phyloP scores from a whole-genome alignment of 2,888 invertebrate species.

The Calliscelio sp. region DNA sequence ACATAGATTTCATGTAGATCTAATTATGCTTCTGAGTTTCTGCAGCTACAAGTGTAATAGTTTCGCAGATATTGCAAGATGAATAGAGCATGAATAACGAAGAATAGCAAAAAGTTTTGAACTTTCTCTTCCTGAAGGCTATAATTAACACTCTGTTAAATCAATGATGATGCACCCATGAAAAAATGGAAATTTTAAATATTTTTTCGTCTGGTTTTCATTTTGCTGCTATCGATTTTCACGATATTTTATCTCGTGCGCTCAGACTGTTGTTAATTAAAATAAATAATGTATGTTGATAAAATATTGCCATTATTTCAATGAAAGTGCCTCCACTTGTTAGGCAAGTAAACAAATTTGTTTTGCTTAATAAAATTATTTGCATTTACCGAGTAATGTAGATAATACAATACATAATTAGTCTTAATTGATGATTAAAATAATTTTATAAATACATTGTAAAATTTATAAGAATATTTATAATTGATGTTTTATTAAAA shows the following conservation, averaged over 20 bases:
- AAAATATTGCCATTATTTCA: no score
- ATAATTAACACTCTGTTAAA: slow-evolving; percentile 69
- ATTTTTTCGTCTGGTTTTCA: slow-evolving; percentile 29
- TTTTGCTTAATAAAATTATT: no score
- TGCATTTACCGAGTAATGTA: no score
- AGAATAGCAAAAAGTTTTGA: slow-evolving; percentile 69
- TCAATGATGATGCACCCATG: slow-evolving; percentile 53
- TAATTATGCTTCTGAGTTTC: slow-evolving; percentile 73
- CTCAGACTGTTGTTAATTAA: no score
- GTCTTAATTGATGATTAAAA: no score
- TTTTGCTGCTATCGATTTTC: not conserved
- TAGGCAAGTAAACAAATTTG: no score
- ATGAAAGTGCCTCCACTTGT: no score
- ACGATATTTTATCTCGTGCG: no score
- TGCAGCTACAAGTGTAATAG: slow-evolving; percentile 71
- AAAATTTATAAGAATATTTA: no score
- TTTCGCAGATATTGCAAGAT: slow-evolving; percentile 72
- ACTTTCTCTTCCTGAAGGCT: slow-evolving; percentile 69
- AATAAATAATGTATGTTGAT: not conserved
- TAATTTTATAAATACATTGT: no score
- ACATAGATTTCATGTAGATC: slow-evolving; percentile 74
- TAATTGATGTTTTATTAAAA: no score
- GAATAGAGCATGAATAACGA: slow-evolving; percentile 72
- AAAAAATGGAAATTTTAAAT: slow-evolving; percentile 34
- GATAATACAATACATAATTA: no score